Evolutionary conservation across 2,113 vertebrate genomes (phyloP).

Genomic region (Dicentrarchus labrax): DNA sequence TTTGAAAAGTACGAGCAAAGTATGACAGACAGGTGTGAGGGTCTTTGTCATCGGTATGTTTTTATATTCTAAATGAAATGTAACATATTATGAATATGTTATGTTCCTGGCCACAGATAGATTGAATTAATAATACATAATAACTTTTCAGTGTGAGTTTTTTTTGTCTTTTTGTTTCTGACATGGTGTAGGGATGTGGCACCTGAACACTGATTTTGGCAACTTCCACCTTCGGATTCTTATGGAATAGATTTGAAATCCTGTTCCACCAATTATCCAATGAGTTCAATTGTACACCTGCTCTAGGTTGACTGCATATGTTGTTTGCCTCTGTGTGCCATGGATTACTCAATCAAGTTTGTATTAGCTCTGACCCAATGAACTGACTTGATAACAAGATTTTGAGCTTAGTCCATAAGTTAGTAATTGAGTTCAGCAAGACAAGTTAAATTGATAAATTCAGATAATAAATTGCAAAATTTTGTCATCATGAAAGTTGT

Average conservation of each 20-base stretch:
- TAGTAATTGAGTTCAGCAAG: not conserved
- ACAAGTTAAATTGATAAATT: not conserved
- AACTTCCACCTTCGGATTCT: no score
- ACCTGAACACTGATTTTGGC: no score
- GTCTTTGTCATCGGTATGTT: not conserved
- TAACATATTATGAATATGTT: not conserved
- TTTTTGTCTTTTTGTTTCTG: no score
- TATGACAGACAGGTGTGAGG: not conserved
- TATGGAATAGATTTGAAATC: no score
- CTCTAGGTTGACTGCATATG: no score
- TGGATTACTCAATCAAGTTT: not conserved
- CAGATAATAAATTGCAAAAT: not conserved
- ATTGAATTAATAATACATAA: not conserved
- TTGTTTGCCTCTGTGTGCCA: no score
- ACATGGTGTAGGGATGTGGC: no score
- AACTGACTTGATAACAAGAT: not conserved
- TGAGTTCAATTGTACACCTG: no score
- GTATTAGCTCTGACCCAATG: not conserved
- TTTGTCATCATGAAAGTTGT: not conserved
- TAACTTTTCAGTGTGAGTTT: no score
- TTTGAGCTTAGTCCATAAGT: not conserved
- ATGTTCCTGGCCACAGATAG: not conserved
- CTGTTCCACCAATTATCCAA: no score
- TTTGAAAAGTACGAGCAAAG: slow-evolving; percentile 15
- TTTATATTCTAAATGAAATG: not conserved